Evolutionary conservation across 2,113 vertebrate species (phyloP), one percentile per base, ranked within the genome.

Genomic region (Menura novaehollandiae): DNA sequence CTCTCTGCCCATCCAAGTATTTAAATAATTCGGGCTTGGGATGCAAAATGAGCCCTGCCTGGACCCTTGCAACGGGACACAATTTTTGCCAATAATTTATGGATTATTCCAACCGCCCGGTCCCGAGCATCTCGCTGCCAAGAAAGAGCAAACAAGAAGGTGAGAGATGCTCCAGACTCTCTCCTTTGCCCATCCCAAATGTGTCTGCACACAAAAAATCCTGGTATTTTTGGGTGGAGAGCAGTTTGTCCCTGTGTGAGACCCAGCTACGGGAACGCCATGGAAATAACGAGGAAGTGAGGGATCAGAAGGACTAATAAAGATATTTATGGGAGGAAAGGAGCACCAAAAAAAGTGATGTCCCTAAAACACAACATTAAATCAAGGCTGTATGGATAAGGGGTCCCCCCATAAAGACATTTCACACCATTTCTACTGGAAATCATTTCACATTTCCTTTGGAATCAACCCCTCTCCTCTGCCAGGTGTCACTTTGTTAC

Each of bases 31-130:
- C 0, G 2, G 43, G 5, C 86, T 66, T 52, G 88, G 41, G 51
- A 13, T 7, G 44, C 56, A 6, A 47, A 55, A 52, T 2, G 46
- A 74, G 55, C 60, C 28, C 60, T 46, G 47, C 41, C 44, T 10
- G 1, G 74, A 14, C 21, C 62, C 5, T 13, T 11, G 44, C 60
- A 6, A 33, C 0, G 10, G 9, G n/a, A 44, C 39, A 19, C 12
- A 1, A 1, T 5, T 66, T 62, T n/a, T 28, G 56, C 58, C 41
- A 62, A 1, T n/a, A 15, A 52, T 76, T 76, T 17, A 28, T 3
- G 17, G 92, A n/a, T 77, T 56, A 62, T 83, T 88, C 74, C 47
- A 24, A 49, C 1, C 27, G 49, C 37, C 32, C 30, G 4, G 68
- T 7, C 17, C 44, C 6, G 85, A 91, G 73, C 46, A 39, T 13